Percentiles rank a stretch among this genome's conserved stretches.
These are phyloP conservation scores for Acleris laterana DNA, from an alignment of 2,888 invertebrate genomes.

Conservation along the genomic window DNA sequence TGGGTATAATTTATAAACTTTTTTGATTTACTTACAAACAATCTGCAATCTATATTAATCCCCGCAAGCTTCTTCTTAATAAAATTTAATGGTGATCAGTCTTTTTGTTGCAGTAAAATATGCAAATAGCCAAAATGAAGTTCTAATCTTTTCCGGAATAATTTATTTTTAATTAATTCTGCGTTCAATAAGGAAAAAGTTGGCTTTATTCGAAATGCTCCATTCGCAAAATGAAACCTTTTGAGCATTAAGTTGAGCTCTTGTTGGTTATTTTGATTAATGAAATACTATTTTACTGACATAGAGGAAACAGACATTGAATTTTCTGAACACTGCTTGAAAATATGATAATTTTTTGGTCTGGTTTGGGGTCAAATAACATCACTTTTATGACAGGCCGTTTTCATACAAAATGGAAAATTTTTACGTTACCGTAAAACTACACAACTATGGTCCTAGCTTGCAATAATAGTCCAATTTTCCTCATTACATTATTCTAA, in stretches of 20 bases:
- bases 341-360: no score
- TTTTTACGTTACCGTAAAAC: no score
- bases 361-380: no score
- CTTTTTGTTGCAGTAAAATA: constrained; percentile 37
- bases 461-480: no score
- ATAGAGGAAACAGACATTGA: not conserved
- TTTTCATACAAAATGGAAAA: no score
- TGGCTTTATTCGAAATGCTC: constrained; percentile 25
- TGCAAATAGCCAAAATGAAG: constrained; percentile 40
- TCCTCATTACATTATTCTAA: no score
- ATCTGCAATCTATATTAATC: not conserved
- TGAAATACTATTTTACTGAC: not conserved
- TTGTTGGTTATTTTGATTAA: constrained; percentile 3
- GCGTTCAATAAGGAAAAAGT: constrained; percentile 36
- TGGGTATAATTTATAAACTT: not conserved
- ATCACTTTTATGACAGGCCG: no score
- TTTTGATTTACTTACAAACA: not conserved
- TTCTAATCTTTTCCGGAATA: constrained; percentile 40
- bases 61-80: constrained; percentile 4
- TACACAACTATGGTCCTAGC: no score
- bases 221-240: constrained; percentile 30
- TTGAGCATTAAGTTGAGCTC: constrained; percentile 3
- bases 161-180: constrained; percentile 41
- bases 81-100: constrained; percentile 20
- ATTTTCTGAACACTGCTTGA: no score